phyloP scores from a whole-genome alignment of 2,888 invertebrate species.

The Darwinula stevensoni region DNA sequence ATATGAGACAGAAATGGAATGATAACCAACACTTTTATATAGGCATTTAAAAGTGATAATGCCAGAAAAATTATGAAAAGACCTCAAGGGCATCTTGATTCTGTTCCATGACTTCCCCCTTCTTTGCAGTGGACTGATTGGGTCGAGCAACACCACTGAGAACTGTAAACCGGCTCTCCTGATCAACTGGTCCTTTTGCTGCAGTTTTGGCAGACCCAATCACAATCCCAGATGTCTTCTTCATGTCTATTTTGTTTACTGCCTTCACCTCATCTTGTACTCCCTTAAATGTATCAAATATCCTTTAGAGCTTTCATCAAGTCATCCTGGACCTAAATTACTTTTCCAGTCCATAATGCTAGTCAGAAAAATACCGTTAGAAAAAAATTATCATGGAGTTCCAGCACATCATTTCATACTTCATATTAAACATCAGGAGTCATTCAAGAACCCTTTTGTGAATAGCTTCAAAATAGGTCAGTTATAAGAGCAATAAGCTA shows the following conservation, averaged over 20 bases:
- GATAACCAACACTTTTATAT: neutral
- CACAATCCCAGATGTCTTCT: neutral
- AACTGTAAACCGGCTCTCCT: constrained; percentile 30
- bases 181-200: constrained; percentile 7
- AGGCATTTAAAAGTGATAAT: no score
- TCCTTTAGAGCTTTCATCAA: no score
- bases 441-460: no score
- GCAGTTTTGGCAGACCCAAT: no score
- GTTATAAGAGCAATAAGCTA: no score
- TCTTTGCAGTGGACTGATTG: constrained; percentile 36
- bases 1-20: constrained; percentile 8
- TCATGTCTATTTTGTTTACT: constrained; percentile 35
- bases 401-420: no score
- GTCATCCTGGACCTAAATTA: no score
- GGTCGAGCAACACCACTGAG: constrained; percentile 48
- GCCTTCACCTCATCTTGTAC: constrained; percentile 52
- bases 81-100: constrained; percentile 79
- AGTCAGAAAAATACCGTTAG: no score
- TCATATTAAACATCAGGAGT: no score
- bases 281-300: constrained; percentile 12
- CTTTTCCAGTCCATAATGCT: no score
- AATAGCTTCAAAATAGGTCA: no score
- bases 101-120: constrained; percentile 95
- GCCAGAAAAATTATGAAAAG: constrained; percentile 7
- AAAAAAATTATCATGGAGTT: no score